Evolutionary conservation across 2,888 invertebrate species (phyloP).

Genomic region (Volucella bombylans): DNA sequence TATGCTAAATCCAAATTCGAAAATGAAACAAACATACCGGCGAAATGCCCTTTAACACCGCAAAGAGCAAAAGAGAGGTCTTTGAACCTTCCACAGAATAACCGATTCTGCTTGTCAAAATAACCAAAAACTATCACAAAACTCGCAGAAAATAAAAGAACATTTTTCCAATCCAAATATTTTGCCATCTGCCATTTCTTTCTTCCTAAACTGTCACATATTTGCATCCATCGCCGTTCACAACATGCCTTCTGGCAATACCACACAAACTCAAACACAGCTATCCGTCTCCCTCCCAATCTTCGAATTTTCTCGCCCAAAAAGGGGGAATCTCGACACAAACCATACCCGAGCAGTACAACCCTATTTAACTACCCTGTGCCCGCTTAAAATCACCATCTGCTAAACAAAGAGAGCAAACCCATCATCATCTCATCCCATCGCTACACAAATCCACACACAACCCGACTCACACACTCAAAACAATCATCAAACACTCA

Average conservation of each 20-base stretch:
- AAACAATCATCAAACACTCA: slow-evolving; percentile 39
- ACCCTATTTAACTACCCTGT: background rate
- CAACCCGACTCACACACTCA: too few species aligned
- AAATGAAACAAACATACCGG: slow-evolving; percentile 68
- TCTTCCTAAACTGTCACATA: background rate
- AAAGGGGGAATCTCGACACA: slow-evolving; percentile 29
- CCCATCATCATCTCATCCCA: background rate
- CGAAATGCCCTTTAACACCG: slow-evolving; percentile 25
- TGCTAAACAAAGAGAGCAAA: slow-evolving; percentile 38
- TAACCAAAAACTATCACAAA: too few species aligned
- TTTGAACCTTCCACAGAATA: too few species aligned
- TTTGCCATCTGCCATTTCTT: background rate
- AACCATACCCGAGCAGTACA: slow-evolving; percentile 1
- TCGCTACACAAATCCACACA: slow-evolving; percentile 1
- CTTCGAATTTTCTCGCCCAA: slow-evolving; percentile 47
- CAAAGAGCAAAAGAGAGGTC: slow-evolving; percentile 1
- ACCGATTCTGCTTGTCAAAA: background rate
- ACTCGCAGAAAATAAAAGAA: background rate
- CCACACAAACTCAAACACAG: background rate
- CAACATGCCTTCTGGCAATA: slow-evolving; percentile 44
- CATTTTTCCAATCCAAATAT: too few species aligned
- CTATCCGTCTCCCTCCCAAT: slow-evolving; percentile 29
- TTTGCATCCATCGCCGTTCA: background rate
- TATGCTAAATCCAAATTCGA: slow-evolving; percentile 26
- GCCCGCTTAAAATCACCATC: slow-evolving; percentile 38